These are phyloP conservation scores for Tromatobia lineatoria DNA, from an alignment of 2,888 invertebrate species.

Conservation along the genomic window DNA sequence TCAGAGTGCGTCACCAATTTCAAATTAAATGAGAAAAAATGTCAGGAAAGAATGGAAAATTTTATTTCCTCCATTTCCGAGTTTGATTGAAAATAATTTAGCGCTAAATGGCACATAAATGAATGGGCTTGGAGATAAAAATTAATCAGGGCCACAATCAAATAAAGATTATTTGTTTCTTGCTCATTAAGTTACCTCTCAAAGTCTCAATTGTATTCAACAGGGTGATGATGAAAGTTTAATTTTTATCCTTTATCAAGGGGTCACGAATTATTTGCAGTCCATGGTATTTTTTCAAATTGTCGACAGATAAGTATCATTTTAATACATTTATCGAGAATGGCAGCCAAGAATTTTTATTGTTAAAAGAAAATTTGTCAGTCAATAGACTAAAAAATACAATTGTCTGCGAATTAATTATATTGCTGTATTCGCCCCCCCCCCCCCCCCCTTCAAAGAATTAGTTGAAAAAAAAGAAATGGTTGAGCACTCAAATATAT, in stretches of 20 bases:
- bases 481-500: conserved; percentile 9
- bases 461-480: too few relatives aligned
- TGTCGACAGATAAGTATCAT: neutral
- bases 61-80: neutral
- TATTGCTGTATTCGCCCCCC: too few relatives aligned
- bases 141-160: neutral
- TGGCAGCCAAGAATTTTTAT: too few relatives aligned
- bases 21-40: neutral
- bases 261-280: too few relatives aligned
- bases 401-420: too few relatives aligned
- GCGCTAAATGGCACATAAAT: neutral
- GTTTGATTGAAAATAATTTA: neutral
- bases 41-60: neutral
- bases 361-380: too few relatives aligned
- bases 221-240: neutral
- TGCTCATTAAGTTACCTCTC: neutral
- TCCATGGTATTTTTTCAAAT: neutral
- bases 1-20: neutral
- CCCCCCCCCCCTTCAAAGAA: too few relatives aligned
- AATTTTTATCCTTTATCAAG: too few relatives aligned
- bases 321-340: too few relatives aligned
- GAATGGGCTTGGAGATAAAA: neutral
- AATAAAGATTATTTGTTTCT: neutral
- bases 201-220: neutral
- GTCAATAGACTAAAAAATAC: too few relatives aligned